Percentiles rank a stretch among this genome's conserved stretches.
Conservation (phyloP, 1,140 invertebrate species). For the Drosophila oshimai region DNA sequence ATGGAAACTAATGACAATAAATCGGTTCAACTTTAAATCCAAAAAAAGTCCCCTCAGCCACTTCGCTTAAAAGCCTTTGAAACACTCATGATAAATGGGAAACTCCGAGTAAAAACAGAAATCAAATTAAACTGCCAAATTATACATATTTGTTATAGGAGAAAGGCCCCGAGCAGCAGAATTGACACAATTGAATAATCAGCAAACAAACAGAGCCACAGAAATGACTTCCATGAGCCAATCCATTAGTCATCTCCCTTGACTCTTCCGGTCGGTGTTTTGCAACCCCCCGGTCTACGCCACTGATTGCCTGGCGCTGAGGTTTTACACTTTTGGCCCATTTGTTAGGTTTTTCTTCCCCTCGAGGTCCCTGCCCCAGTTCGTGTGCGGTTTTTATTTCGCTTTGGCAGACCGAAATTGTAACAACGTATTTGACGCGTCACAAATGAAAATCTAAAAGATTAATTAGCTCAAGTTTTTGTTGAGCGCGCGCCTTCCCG, state of each 20-base stretch:
- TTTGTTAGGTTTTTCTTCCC: constrained; percentile 58
- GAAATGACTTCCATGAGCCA: constrained; percentile 54
- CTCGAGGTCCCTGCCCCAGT: background rate
- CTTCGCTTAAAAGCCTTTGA: background rate
- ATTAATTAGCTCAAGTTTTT: constrained; percentile 81
- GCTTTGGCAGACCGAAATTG: constrained; percentile 69
- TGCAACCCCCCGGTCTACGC: constrained; percentile 40
- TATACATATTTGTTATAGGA: constrained; percentile 42
- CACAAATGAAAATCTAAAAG: constrained; percentile 81
- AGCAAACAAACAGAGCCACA: constrained; percentile 49
- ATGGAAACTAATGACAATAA: constrained; percentile 16
- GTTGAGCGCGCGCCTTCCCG: constrained; percentile 24
- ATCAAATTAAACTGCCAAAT: constrained; percentile 42
- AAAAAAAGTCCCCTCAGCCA: background rate
- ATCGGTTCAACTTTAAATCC: constrained; percentile 20
- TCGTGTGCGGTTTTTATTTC: constrained; percentile 72
- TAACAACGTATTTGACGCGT: constrained; percentile 77
- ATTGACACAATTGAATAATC: constrained; percentile 52
- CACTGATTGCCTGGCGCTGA: constrained; percentile 58
- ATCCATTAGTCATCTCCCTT: constrained; percentile 65
- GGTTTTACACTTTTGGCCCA: constrained; percentile 77
- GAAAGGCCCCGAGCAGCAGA: background rate
- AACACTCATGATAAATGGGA: constrained; percentile 20
- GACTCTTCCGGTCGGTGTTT: constrained; percentile 6
- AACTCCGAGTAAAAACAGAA: constrained; percentile 20